Evolutionary conservation across 2,797 vertebrate genomes (phyloP).

Genomic region (Rhynchonycteris naso): DNA sequence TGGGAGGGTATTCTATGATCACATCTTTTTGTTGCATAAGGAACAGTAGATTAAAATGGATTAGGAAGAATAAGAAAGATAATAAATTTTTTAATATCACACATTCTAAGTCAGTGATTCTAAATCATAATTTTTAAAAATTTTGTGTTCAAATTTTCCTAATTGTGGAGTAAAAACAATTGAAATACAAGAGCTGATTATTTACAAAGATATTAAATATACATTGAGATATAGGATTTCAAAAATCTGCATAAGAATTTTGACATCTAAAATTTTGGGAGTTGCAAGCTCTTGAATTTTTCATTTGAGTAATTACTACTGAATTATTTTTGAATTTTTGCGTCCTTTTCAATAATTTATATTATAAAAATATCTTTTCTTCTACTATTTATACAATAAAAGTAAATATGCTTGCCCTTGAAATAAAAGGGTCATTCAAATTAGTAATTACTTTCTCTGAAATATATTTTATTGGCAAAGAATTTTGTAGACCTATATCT

Average conservation of each 20-base stretch:
- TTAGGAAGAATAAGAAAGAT: not conserved
- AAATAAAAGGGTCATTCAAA: not conserved
- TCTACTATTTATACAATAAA: not conserved
- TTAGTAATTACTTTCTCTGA: not conserved
- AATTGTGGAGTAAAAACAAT: not conserved
- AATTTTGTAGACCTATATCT: not conserved
- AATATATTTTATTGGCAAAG: not conserved
- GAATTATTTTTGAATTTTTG: not conserved
- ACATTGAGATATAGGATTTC: not conserved
- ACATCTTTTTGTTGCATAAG: not conserved
- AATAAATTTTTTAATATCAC: not conserved
- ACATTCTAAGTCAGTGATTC: not conserved
- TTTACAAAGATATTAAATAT: not conserved
- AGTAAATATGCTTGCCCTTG: not conserved
- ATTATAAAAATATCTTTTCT: not conserved
- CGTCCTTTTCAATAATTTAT: not conserved
- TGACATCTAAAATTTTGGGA: not conserved
- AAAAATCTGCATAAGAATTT: not conserved
- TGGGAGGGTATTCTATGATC: not conserved
- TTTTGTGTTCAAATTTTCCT: not conserved
- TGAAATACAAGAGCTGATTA: not conserved
- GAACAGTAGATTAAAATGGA: not conserved
- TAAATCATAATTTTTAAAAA: not conserved
- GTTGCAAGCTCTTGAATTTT: not conserved
- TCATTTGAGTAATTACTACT: not conserved